These are phyloP conservation scores for Arge pagana DNA, from an alignment of 2,888 invertebrate genomes.

Conservation along the genomic window DNA sequence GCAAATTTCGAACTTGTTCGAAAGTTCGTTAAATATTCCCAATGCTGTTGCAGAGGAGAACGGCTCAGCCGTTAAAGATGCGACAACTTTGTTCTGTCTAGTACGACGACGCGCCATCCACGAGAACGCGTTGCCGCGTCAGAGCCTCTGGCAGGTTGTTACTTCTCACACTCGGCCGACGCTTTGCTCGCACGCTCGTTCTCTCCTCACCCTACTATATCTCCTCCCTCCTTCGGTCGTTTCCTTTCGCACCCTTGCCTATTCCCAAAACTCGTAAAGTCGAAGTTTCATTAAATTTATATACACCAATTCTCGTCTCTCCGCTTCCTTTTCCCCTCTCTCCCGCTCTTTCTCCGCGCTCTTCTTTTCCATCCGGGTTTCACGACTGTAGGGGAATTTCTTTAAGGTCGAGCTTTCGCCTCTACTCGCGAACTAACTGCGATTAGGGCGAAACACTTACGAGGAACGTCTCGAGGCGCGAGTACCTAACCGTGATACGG, in stretches of 20 bases:
- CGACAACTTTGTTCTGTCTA: conserved; percentile 19
- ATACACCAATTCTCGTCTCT: conserved; percentile 28
- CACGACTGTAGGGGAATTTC: too few species aligned
- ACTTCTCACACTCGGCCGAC: conserved; percentile 12
- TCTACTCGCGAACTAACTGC: too few species aligned
- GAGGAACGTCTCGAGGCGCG: too few species aligned
- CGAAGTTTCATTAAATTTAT: conserved; percentile 24
- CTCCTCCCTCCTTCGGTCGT: too few species aligned
- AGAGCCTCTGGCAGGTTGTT: conserved; percentile 8
- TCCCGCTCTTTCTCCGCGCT: not conserved
- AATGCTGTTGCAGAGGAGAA: not conserved
- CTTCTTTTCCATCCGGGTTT: not conserved
- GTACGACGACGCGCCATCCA: conserved; percentile 8
- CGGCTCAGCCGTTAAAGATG: not conserved
- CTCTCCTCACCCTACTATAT: not conserved
- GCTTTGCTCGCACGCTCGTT: conserved; percentile 1
- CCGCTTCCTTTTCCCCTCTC: conserved; percentile 15
- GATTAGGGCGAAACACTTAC: too few species aligned
- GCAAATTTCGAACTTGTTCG: conserved; percentile 6
- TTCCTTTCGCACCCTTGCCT: not conserved
- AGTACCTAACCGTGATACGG: too few species aligned
- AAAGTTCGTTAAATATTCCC: conserved; percentile 8
- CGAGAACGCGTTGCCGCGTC: conserved; percentile 8
- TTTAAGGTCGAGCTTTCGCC: too few species aligned
- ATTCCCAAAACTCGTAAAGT: conserved; percentile 18